A percentile compares a stretch with the other conserved stretches of the same genome.
Conservation (phyloP, 2,797 vertebrate genomes). For the Acanthurus tractus region DNA sequence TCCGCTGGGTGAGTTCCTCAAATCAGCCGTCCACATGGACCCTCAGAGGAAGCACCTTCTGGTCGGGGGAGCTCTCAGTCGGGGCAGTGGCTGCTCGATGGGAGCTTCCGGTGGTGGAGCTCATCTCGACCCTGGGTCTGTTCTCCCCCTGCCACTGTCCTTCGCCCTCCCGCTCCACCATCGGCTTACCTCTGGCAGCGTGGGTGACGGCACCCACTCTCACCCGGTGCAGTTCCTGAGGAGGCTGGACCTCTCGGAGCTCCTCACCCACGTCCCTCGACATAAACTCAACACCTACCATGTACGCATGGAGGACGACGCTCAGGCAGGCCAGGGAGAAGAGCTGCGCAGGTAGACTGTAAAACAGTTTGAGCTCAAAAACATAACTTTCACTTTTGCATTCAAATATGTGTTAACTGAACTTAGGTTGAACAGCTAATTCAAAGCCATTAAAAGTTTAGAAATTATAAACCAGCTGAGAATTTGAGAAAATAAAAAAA, state of each 20-base stretch:
- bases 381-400: no score
- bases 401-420: not conserved
- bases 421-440: no score
- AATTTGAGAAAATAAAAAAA: no score
- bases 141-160: slow-evolving; percentile 76
- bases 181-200: slow-evolving; percentile 86
- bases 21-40: slow-evolving; percentile 95
- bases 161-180: slow-evolving; percentile 83
- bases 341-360: slow-evolving; percentile 91
- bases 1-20: slow-evolving; percentile 96
- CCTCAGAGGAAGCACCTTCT: slow-evolving; percentile 92
- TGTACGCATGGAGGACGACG: slow-evolving; percentile 98
- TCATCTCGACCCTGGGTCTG: slow-evolving; percentile 75
- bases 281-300: slow-evolving; percentile 99
- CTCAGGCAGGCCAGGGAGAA: slow-evolving; percentile 97
- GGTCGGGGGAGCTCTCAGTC: slow-evolving; percentile 80
- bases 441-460: no score
- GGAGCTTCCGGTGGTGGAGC: slow-evolving; percentile 45
- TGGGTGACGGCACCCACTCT: slow-evolving; percentile 70
- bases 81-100: slow-evolving; percentile 65
- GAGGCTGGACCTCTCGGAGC: slow-evolving; percentile 97
- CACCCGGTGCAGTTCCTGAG: slow-evolving; percentile 95
- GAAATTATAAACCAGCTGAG: no score
- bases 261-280: slow-evolving; percentile 95
- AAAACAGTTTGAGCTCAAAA: not conserved